phyloP scores from a whole-genome alignment of 2,113 vertebrate genomes.

The Anarrhichthys ocellatus region DNA sequence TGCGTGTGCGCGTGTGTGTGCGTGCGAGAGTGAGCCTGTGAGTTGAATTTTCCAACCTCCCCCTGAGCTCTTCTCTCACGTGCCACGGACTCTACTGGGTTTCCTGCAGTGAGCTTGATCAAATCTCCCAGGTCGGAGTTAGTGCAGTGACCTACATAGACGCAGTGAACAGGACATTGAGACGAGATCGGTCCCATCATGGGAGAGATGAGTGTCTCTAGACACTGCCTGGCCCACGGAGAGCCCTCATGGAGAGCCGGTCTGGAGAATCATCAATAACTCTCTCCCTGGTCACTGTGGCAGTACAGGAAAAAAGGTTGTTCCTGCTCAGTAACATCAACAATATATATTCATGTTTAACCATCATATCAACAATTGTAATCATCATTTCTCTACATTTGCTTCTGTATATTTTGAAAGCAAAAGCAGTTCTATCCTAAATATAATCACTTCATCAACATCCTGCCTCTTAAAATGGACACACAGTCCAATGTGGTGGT shows the following conservation, averaged over 20 bases:
- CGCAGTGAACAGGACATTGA: slow-evolving; percentile 34
- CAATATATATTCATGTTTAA: neutral
- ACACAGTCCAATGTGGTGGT: neutral
- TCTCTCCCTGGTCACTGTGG: neutral
- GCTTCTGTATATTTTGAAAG: neutral
- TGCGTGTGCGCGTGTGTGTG: neutral
- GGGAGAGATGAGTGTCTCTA: slow-evolving; percentile 4
- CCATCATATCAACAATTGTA: neutral
- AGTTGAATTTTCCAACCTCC: slow-evolving; percentile 30
- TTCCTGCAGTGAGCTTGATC: slow-evolving; percentile 53
- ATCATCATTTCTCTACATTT: neutral
- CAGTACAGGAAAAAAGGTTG: neutral
- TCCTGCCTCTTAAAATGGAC: neutral
- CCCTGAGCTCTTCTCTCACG: slow-evolving; percentile 43
- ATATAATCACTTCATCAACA: neutral
- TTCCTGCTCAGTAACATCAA: neutral
- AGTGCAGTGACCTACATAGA: slow-evolving; percentile 71
- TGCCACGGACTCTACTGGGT: slow-evolving; percentile 37
- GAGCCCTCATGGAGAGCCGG: neutral
- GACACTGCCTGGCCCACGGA: neutral
- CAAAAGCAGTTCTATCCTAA: neutral
- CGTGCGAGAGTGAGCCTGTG: neutral
- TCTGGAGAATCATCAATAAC: neutral
- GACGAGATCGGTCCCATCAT: slow-evolving; percentile 19
- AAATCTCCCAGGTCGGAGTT: slow-evolving; percentile 49